phyloP scores from a whole-genome alignment of 2,113 vertebrate genomes.

The Cynoglossus semilaevis region DNA sequence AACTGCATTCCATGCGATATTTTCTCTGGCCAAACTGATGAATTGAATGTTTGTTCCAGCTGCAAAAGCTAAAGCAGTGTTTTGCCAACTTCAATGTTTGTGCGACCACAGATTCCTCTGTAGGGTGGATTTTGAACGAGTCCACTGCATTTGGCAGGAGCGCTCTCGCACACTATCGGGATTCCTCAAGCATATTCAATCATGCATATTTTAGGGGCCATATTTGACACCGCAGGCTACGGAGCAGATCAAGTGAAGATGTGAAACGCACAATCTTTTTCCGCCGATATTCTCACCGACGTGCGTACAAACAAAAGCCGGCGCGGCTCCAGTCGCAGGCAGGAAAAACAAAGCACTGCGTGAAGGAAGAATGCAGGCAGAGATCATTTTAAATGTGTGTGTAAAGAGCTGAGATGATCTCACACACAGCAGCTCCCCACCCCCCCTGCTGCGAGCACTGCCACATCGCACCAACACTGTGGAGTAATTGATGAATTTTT shows the following conservation, averaged over 20 bases:
- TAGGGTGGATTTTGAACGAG: constrained; percentile 45
- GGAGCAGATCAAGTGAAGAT: background rate
- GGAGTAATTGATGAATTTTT: constrained; percentile 66
- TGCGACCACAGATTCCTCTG: constrained; percentile 56
- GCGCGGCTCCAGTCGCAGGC: background rate
- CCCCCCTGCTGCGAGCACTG: constrained; percentile 56
- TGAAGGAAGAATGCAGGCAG: constrained; percentile 12
- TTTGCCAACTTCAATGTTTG: constrained; percentile 57
- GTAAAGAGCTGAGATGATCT: constrained; percentile 41
- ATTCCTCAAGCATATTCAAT: constrained; percentile 19
- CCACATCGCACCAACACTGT: constrained; percentile 30
- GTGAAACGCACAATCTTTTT: background rate
- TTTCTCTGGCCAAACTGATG: constrained; percentile 64
- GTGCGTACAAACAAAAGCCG: background rate
- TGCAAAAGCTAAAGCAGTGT: constrained; percentile 35
- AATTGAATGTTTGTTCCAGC: constrained; percentile 74
- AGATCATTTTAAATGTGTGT: constrained; percentile 39
- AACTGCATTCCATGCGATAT: constrained; percentile 64
- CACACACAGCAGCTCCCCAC: constrained; percentile 18
- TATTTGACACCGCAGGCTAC: constrained; percentile 3
- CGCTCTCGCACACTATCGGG: constrained; percentile 3
- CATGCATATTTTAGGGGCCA: constrained; percentile 28
- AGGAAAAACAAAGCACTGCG: constrained; percentile 21
- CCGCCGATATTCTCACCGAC: background rate
- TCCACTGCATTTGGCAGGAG: constrained; percentile 20